Evolutionary conservation across 2,888 invertebrate genomes (phyloP).

Genomic region (Onchidella celtica): DNA sequence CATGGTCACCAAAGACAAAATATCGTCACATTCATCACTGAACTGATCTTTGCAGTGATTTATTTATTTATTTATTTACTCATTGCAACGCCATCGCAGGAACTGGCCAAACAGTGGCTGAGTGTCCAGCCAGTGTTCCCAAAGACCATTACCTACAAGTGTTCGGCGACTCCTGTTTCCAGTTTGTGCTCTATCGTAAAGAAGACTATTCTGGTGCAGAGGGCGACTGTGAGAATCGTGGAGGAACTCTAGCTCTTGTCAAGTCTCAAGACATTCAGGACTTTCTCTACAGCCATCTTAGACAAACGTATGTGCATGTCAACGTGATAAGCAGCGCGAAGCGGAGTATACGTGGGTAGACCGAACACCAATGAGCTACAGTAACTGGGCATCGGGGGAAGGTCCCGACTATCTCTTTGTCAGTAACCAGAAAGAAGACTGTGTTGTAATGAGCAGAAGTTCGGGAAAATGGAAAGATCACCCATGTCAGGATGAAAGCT

Average conservation of each 20-base stretch:
- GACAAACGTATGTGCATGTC: not conserved
- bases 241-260: not conserved
- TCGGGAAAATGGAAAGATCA: not conserved
- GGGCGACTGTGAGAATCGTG: not conserved
- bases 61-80: too few relatives aligned
- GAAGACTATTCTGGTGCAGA: not conserved
- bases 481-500: not conserved
- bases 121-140: not conserved
- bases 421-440: not conserved
- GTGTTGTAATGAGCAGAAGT: not conserved
- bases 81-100: too few relatives aligned
- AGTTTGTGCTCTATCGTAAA: not conserved
- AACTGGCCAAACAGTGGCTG: too few relatives aligned
- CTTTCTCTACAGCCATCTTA: not conserved
- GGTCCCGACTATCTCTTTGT: not conserved
- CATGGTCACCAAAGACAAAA: too few relatives aligned
- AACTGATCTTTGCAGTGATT: too few relatives aligned
- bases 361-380: not conserved
- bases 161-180: not conserved
- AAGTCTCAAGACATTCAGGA: not conserved
- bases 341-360: not conserved
- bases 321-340: not conserved
- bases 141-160: not conserved
- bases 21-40: too few relatives aligned
- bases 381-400: not conserved